These are phyloP conservation scores for Coelinius sp. DNA, from an alignment of 2,888 invertebrate genomes.

Conservation along the genomic window DNA sequence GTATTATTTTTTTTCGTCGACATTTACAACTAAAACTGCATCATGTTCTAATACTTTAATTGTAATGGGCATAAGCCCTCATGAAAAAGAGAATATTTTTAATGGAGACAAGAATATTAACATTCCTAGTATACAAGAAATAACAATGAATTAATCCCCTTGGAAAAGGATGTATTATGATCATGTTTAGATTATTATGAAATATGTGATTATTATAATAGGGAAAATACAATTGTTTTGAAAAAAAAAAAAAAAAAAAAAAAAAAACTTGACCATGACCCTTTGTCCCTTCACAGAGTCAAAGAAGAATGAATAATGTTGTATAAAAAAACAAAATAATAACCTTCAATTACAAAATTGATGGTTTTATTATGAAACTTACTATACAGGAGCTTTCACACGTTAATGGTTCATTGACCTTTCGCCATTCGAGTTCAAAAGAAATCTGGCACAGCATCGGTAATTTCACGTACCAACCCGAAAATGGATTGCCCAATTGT, in stretches of 20 bases:
- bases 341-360: not conserved
- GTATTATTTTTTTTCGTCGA: not conserved
- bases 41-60: too few species aligned
- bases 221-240: not conserved
- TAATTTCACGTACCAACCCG: slow-evolving; percentile 10
- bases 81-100: too few species aligned
- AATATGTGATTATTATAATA: not conserved
- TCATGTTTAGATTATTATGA: not conserved
- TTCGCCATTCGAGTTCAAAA: slow-evolving; percentile 4
- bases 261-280: too few species aligned
- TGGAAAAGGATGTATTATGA: not conserved
- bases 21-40: not conserved
- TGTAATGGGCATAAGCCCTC: too few species aligned
- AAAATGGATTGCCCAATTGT: slow-evolving; percentile 8
- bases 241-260: too few species aligned
- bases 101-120: not conserved
- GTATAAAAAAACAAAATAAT: too few species aligned
- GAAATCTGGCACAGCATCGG: slow-evolving; percentile 9
- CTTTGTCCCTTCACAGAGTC: too few species aligned
- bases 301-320: too few species aligned
- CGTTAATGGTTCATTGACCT: slow-evolving; percentile 7
- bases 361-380: not conserved
- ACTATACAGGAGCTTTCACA: not conserved
- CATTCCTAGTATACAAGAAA: not conserved
- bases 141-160: not conserved